Conservation (phyloP, 2,888 invertebrate genomes). For the Xylota sylvarum region DNA sequence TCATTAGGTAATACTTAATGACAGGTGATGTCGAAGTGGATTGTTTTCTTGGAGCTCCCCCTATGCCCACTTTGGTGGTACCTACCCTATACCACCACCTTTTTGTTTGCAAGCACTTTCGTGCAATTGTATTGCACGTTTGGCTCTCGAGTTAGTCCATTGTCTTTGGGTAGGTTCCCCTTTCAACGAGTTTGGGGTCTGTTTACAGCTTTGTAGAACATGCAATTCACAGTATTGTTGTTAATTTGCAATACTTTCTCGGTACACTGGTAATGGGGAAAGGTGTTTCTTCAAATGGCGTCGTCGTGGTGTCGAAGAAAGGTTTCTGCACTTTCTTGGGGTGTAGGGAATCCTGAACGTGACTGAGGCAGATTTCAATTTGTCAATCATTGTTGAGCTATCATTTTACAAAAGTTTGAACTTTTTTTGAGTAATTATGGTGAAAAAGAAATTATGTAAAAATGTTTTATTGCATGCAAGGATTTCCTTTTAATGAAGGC, state of each 20-base stretch:
- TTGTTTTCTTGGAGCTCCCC: conserved; percentile 3
- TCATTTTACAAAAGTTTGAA: conserved; percentile 23
- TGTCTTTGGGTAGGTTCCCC: conserved; percentile 63
- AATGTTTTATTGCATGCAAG: conserved; percentile 14
- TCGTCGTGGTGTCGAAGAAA: not conserved
- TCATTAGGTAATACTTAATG: conserved; percentile 74
- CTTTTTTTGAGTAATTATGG: conserved; percentile 2
- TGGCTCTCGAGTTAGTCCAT: conserved; percentile 30
- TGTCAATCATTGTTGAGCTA: conserved; percentile 62
- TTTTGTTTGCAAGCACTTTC: too few species aligned
- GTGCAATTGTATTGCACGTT: conserved; percentile 22
- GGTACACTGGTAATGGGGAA: conserved; percentile 3
- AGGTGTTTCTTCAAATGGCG: conserved; percentile 21
- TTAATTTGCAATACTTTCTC: conserved; percentile 36
- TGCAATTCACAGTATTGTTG: conserved; percentile 60
- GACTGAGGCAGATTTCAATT: conserved; percentile 54
- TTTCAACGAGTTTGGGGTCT: conserved; percentile 67
- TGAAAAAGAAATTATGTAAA: not conserved
- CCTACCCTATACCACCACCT: conserved; percentile 6
- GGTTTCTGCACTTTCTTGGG: not conserved
- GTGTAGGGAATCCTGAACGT: conserved; percentile 18
- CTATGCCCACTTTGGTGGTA: conserved; percentile 8
- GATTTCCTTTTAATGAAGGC: not conserved
- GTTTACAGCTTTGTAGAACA: conserved; percentile 44
- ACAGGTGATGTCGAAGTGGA: conserved; percentile 72